Evolutionary conservation across 1,140 invertebrate genomes (phyloP).

Genomic region (Drosophila pseudoobscura): DNA sequence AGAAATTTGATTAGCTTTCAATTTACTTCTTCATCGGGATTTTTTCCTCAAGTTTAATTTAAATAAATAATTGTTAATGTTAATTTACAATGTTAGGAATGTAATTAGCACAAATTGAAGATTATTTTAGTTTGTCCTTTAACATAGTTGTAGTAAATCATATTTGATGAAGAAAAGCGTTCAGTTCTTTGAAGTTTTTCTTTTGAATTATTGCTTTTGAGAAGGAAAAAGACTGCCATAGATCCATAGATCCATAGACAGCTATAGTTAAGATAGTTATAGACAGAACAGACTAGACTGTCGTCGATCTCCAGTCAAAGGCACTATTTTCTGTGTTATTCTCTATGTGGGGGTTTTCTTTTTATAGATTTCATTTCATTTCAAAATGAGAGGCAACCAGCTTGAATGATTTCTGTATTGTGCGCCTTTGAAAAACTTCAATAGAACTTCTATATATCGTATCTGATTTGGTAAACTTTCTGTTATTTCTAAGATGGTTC

Average conservation of each 20-base stretch:
- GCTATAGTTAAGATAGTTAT: constrained; percentile 5
- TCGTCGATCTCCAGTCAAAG: constrained; percentile 59
- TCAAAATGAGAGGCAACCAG: no score
- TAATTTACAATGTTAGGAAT: constrained; percentile 36
- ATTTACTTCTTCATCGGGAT: constrained; percentile 26
- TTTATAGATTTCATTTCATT: constrained; percentile 3
- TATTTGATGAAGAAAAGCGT: constrained; percentile 12
- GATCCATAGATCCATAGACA: no score
- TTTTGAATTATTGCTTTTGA: constrained; percentile 36
- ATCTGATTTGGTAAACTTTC: constrained; percentile 3
- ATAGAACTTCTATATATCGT: background rate
- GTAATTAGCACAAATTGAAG: constrained; percentile 40
- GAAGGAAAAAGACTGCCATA: constrained; percentile 15
- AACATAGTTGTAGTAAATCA: constrained; percentile 9
- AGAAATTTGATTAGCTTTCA: constrained; percentile 76
- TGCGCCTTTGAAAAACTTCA: background rate
- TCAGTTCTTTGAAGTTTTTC: constrained; percentile 23
- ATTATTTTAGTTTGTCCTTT: constrained; percentile 6
- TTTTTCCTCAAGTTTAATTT: constrained; percentile 26
- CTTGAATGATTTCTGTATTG: no score
- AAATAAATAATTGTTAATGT: constrained; percentile 30
- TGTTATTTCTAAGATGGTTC: background rate
- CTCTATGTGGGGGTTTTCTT: background rate
- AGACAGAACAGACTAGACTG: constrained; percentile 33
- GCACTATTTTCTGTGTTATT: constrained; percentile 64